A percentile compares a stretch with the other conserved stretches of the same genome.
These are phyloP conservation scores for Lithophane socia DNA, from an alignment of 2,888 invertebrate genomes.

Conservation along the genomic window DNA sequence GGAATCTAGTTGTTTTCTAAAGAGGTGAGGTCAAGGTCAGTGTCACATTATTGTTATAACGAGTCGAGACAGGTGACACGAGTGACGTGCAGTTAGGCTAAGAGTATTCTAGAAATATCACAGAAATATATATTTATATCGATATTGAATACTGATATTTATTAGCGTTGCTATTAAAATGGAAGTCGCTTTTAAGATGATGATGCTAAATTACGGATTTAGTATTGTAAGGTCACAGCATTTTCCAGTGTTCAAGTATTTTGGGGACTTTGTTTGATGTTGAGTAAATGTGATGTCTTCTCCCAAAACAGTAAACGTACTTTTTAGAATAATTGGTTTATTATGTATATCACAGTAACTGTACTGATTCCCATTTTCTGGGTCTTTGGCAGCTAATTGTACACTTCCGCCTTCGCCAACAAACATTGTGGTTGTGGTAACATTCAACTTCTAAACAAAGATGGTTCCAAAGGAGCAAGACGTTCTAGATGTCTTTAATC, in stretches of 20 bases:
- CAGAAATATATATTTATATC: neutral
- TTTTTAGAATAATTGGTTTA: neutral
- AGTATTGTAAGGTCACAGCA: neutral
- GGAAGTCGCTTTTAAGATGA: neutral
- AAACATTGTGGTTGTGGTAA: neutral
- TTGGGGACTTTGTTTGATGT: neutral
- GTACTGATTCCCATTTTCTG: neutral
- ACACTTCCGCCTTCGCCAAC: too few species aligned
- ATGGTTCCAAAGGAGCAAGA: neutral
- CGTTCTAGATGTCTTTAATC: neutral
- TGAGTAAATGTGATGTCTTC: neutral
- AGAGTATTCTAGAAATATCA: slow-evolving; percentile 9
- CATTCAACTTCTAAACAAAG: slow-evolving; percentile 1
- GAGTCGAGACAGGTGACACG: neutral
- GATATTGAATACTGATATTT: neutral
- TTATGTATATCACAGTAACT: neutral
- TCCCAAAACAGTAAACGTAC: too few species aligned
- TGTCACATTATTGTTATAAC: slow-evolving; percentile 5
- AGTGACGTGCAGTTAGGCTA: neutral
- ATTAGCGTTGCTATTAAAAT: neutral
- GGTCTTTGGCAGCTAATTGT: neutral
- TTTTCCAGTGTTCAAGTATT: neutral
- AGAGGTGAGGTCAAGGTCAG: slow-evolving; percentile 33
- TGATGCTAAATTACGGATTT: neutral
- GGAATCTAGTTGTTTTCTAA: slow-evolving; percentile 3